Conservation (phyloP, 2,113 vertebrate genomes). For the Pyxicephalus adspersus region DNA sequence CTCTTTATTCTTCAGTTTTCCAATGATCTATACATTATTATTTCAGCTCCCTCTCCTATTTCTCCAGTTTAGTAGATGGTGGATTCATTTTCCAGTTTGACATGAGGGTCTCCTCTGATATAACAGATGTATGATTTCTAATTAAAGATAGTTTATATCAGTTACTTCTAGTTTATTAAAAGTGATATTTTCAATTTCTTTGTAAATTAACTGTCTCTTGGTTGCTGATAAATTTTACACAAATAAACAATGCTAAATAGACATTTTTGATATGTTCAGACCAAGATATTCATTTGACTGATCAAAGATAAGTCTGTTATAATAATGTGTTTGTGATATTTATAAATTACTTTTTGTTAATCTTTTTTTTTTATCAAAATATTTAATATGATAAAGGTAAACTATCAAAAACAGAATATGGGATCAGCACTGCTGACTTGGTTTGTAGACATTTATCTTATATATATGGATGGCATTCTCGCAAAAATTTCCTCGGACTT, state of each 20-base stretch:
- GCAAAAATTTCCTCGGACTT: too few species aligned
- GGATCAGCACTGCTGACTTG: too few species aligned
- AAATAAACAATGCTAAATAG: constrained; percentile 8
- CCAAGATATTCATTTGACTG: too few species aligned
- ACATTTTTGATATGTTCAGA: not conserved
- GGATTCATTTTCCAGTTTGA: not conserved
- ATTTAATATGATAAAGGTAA: too few species aligned
- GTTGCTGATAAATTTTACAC: not conserved
- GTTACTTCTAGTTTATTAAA: not conserved
- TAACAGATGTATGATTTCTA: not conserved
- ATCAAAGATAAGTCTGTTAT: too few species aligned
- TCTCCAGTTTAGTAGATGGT: not conserved
- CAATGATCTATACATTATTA: not conserved
- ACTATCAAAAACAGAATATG: too few species aligned
- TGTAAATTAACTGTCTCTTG: not conserved
- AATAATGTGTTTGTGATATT: too few species aligned
- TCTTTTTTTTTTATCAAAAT: too few species aligned
- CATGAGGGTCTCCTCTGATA: not conserved
- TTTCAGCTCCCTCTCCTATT: not conserved
- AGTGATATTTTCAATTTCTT: constrained; percentile 8
- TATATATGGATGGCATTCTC: too few species aligned
- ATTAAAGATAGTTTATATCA: not conserved
- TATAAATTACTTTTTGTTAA: too few species aligned
- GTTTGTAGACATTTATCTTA: too few species aligned
- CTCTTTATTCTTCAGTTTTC: too few species aligned